phyloP scores from a whole-genome alignment of 2,113 vertebrate species.

The Mesoclemmys tuberculata region DNA sequence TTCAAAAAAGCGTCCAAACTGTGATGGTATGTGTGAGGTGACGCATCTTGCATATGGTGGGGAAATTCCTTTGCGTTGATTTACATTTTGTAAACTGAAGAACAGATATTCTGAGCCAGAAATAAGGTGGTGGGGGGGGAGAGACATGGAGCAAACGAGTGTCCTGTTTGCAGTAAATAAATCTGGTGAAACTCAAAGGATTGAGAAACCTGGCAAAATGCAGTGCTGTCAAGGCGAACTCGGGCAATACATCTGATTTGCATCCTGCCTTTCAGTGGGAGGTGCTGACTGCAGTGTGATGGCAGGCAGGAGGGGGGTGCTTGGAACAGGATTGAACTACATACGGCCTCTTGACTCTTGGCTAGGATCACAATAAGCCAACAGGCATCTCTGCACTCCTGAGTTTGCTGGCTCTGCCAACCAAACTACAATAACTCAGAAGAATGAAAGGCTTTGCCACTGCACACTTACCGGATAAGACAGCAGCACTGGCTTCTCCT shows the following conservation, averaged over 20 bases:
- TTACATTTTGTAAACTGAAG: background rate
- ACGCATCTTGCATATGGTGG: background rate
- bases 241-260: background rate
- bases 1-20: background rate
- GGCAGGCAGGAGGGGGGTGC: background rate
- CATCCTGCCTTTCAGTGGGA: fast-evolving
- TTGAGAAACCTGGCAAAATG: fast-evolving
- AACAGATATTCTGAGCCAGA: background rate
- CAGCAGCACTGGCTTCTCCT: background rate
- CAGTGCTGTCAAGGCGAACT: fast-evolving
- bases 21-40: background rate
- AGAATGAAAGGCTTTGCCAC: background rate
- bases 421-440: background rate
- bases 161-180: fast-evolving
- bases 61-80: background rate
- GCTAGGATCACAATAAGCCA: background rate
- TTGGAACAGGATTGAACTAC: background rate
- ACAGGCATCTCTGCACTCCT: fast-evolving
- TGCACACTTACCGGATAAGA: background rate
- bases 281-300: background rate
- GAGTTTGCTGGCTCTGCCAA: background rate
- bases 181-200: background rate
- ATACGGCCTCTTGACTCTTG: fast-evolving
- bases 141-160: fast-evolving
- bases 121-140: background rate